Percentiles rank a stretch among this genome's conserved stretches.
These are phyloP conservation scores for Montipora capricornis DNA, from an alignment of 64 coral and sea anemone species.

Conservation along the genomic window DNA sequence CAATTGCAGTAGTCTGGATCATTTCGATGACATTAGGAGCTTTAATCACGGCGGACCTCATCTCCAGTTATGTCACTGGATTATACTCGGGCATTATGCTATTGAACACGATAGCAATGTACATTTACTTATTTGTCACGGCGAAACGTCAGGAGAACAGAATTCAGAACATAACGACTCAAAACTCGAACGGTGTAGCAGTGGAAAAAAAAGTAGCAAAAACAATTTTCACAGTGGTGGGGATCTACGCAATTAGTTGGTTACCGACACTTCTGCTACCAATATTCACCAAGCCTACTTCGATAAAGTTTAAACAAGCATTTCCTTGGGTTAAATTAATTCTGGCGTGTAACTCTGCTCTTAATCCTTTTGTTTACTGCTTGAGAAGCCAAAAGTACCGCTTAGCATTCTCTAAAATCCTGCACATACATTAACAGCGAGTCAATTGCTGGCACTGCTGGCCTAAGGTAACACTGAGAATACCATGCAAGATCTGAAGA, in stretches of 20 bases:
- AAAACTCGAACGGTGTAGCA: neutral
- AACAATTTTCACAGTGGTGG: constrained; percentile 47
- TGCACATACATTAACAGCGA: neutral
- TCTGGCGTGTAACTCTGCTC: constrained; percentile 19
- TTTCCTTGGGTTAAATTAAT: neutral
- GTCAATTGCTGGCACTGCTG: neutral
- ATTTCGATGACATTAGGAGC: constrained; percentile 4
- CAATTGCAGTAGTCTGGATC: neutral
- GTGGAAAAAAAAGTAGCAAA: constrained; percentile 25
- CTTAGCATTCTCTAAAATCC: neutral
- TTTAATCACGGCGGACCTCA: neutral
- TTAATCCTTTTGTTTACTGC: constrained; percentile 49
- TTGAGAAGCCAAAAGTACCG: constrained; percentile 20
- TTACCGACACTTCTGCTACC: constrained; percentile 14
- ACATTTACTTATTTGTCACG: constrained; percentile 23
- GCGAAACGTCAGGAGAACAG: constrained; percentile 35
- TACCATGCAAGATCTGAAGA: too few species aligned
- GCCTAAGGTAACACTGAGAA: too few species aligned
- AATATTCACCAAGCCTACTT: neutral
- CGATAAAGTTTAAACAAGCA: neutral
- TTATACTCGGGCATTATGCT: neutral
- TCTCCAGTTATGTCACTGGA: neutral
- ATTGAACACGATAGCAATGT: neutral
- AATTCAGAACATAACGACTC: neutral
- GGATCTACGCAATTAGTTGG: constrained; percentile 15